Conservation (phyloP, 1,140 invertebrate species). For the Drosophila busckii region DNA sequence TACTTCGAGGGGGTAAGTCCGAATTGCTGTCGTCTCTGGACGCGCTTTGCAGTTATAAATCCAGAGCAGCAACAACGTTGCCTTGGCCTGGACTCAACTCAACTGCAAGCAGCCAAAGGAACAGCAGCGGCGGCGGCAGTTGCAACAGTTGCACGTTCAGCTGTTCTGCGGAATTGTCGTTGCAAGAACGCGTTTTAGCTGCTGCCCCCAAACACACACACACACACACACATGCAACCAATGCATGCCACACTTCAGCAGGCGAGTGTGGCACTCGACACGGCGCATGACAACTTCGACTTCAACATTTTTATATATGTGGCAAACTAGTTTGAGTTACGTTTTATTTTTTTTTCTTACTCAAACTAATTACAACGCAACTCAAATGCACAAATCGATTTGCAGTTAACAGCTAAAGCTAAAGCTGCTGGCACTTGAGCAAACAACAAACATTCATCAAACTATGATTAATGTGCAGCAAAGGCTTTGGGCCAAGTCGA, state of each 20-base stretch:
- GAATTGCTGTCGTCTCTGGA: background rate
- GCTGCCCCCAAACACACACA: conserved; percentile 14
- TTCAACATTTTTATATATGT: conserved; percentile 46
- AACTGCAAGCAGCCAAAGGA: background rate
- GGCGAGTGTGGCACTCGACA: no score
- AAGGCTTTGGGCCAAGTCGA: no score
- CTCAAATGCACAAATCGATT: conserved; percentile 25
- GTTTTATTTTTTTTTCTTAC: conserved; percentile 1
- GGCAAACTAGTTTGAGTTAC: conserved; percentile 24
- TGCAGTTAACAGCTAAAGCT: background rate
- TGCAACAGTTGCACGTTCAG: conserved; percentile 46
- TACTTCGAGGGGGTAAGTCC: background rate
- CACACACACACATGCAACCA: background rate
- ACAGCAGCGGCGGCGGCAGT: conserved; percentile 6
- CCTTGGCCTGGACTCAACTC: conserved; percentile 58
- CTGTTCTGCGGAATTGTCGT: conserved; percentile 66
- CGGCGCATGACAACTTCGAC: conserved; percentile 30
- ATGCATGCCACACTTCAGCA: no score
- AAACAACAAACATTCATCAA: conserved; percentile 1
- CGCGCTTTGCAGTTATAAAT: conserved; percentile 55
- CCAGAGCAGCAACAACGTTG: conserved; percentile 63
- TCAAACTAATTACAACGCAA: conserved; percentile 37
- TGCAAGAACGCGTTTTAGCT: conserved; percentile 39
- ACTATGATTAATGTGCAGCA: conserved; percentile 24
- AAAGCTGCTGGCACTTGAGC: conserved; percentile 1